Evolutionary conservation across 2,888 invertebrate species (phyloP).

Genomic region (Melipona beecheii): DNA sequence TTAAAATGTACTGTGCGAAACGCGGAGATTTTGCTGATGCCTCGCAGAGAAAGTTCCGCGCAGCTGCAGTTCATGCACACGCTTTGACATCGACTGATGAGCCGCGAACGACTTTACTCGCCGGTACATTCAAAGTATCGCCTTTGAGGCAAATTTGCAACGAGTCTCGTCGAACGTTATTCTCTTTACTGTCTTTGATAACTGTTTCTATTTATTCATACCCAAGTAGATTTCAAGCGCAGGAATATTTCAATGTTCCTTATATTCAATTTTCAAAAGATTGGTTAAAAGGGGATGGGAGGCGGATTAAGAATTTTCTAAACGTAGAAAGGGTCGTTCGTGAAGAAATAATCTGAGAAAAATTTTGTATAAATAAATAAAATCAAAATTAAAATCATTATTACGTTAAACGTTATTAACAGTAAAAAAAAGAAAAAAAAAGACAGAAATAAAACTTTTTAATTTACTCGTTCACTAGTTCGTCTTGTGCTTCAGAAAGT

Average conservation of each 20-base stretch:
- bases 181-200: not conserved
- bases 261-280: no score
- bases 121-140: not conserved
- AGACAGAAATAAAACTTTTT: not conserved
- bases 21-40: not conserved
- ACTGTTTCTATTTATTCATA: not conserved
- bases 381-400: no score
- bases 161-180: not conserved
- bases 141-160: not conserved
- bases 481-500: not conserved
- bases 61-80: slow-evolving; percentile 10
- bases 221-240: not conserved
- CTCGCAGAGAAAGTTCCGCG: slow-evolving; percentile 20
- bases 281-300: no score
- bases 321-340: no score
- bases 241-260: not conserved
- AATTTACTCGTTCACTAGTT: not conserved
- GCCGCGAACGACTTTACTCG: slow-evolving; percentile 16
- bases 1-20: slow-evolving; percentile 17
- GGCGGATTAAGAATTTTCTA: no score
- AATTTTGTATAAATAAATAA: no score
- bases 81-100: slow-evolving; percentile 35
- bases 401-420: not conserved
- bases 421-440: not conserved
- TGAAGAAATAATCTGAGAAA: no score